Evolutionary conservation across 2,888 invertebrate species (phyloP), one percentile per base, ranked within the genome.

Genomic region (Eupithecia insigniata): DNA sequence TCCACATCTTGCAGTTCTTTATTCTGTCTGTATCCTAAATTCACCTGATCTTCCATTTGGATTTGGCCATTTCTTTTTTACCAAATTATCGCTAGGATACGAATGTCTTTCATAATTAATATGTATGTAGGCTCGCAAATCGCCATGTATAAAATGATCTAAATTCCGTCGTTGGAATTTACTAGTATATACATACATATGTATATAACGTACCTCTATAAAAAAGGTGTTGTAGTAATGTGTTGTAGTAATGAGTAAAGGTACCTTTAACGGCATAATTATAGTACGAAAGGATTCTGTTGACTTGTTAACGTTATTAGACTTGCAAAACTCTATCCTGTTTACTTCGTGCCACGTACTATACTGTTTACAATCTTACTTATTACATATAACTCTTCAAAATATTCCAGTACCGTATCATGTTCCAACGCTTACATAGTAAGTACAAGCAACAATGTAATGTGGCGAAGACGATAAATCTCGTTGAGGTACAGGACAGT

Each of bases 391-490:
- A 71, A 68, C 55, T 55, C 55, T 55, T 55, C 55, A 66, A 70
- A 74, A 69, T 66, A 72, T 69, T 30, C 51, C 58, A 71, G 69
- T 72, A 66, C 62, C 65, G 67, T 79, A 68, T 80, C 70, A 77
- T 74, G 76, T 81, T 79, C 77, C 78, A 85, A 80, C 79, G 80
- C 77, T 79, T 80, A 82, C 81, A 22, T 70, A 66, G 79, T 79
- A 82, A 87, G 86, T 84, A 82, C 79, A 82, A 86, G 81, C 85
- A 77, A 85, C 86, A 86, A 82, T 87, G 87, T 85, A 84, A 84
- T 82, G 84, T 86, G 88, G 84, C 84, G 85, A 85, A 76, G 81
- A 84, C 87, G 83, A 90, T 91, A 90, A 90, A 91, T 90, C 87
- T 28, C 5, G 55, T 3, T 30, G 30, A 30, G 60, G 30, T 58